Base-by-base conservation (phyloP, 2,797 vertebrate species). In the Gymnoscopelus braueri region DNA sequence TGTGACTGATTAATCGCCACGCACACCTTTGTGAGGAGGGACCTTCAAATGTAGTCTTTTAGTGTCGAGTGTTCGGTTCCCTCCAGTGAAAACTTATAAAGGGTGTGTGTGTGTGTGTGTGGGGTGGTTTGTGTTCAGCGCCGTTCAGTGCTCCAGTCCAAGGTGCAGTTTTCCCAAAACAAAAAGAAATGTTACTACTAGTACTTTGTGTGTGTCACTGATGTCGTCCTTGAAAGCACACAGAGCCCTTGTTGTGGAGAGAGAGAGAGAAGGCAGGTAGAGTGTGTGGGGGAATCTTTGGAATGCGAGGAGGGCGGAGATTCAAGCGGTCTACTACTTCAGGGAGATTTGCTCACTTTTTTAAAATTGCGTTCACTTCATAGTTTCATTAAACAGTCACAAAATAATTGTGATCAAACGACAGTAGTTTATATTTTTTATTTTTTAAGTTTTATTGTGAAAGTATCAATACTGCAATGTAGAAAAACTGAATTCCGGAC, bases 251-350 rank as follows among this genome's bases (percentile, higher is more conserved):
- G 39, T 44, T 44, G 39, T 50, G 12, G 75, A 67, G 57, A 75
- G 76, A 65, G 63, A 78, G 74, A 68, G 67, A 70, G 76, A 60
- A 83, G 82, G 87, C 95, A 97, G 96, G 95, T 96, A 95, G 95
- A 89, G 63, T 88, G 85, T 87, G 91, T 90, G 85, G 79, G 91
- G 93, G 94, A 94, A 95, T 96, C 87, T 85, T 39, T 84, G 92
- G 95, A 95, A 96, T 96, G 94, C 82, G 84, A 88, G 84, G 80
- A 80, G 87, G 90, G 92, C 81, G 88, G 88, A 60, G 86, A 84
- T 72, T 65, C 81, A 79, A 69, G 50, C 71, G 71, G 65, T 72
- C 13, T 57, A 19, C 19, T 19, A 29, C 26, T 29, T 29, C 26
- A 29, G 26, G 26, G 26, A 29, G 26, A 29, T 29, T 29, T 29